Base-by-base conservation (phyloP, 2,113 vertebrate genomes). In the Eira barbara region DNA sequence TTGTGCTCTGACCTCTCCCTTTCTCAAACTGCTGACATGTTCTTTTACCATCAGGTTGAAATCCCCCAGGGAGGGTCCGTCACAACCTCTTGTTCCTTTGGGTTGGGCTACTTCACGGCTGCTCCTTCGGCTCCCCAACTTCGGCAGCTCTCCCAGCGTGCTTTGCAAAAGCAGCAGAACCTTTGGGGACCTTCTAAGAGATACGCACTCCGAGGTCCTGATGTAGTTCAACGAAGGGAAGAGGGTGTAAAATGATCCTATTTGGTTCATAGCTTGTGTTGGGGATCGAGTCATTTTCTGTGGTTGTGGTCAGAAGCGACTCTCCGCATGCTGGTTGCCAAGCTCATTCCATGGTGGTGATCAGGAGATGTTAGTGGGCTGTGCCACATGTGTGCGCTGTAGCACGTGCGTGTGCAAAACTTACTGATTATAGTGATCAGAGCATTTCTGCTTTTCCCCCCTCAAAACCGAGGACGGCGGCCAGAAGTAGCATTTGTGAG, bases 361-460 rank as follows among this genome's bases (percentile, higher is more conserved):
- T 23, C 14, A 2, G 0, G 18, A 45, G 87, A 42, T 6, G 2
- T 13, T 39, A 27, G 20, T 47, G 5, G 39, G 20, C 31, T 23
- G 18, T 31, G 42, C 29, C 36, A 29, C 29, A 17, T 0, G 3
- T 67, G 39, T 63, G 2, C 27, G 3, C 4, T 0, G 27, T 5
- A 1, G 49, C 25, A 0, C 0, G 11, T 11, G 13, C 7, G 0
- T n/a, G 34, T 23, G 5, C 17, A 7, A 45, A 74, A 23, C 65
- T 55, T 9, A 6, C 0, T 2, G 12, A 3, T 47, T 1, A 2
- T 15, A 15, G 18, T 21, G 11, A 9, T 89, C 45, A 4, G 49
- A 7, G 18, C 47, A 10, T 29, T 69, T 42, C 82, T 27, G 17
- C n/a, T 17, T 12, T 25, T 6, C 7, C 67, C 36, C 29, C 36